Percentiles rank a stretch among this genome's conserved stretches.
These are phyloP conservation scores for Fragum whitleyi DNA, from an alignment of 2,888 invertebrate species.

Conservation along the genomic window DNA sequence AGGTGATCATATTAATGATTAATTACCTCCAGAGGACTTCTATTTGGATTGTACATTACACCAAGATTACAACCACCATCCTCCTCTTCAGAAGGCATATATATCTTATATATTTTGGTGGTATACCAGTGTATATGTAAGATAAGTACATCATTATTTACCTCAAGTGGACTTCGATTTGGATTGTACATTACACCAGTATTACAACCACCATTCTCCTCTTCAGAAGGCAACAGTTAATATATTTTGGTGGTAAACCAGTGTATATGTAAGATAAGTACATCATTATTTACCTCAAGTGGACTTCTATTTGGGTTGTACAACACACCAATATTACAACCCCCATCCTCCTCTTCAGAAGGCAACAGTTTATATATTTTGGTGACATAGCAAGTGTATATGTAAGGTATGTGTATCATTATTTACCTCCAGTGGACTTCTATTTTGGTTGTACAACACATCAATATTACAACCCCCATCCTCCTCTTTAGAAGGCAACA, in stretches of 20 bases:
- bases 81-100: constrained; percentile 57
- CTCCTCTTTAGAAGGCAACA: constrained; percentile 63
- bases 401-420: too few relatives aligned
- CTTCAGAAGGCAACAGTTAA: constrained; percentile 70
- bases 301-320: constrained; percentile 73
- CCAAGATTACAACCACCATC: constrained; percentile 66
- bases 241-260: constrained; percentile 78
- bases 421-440: constrained; percentile 72
- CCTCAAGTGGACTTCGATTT: constrained; percentile 69
- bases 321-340: constrained; percentile 66
- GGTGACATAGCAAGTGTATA: constrained; percentile 74
- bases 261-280: constrained; percentile 54
- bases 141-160: constrained; percentile 17
- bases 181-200: constrained; percentile 73
- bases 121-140: constrained; percentile 1
- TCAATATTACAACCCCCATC: constrained; percentile 66
- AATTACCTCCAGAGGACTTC: constrained; percentile 68
- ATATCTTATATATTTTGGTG: constrained; percentile 78
- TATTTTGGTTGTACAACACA: constrained; percentile 71
- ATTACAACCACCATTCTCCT: constrained; percentile 58
- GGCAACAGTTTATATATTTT: constrained; percentile 77
- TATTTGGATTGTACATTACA: constrained; percentile 71
- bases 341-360: constrained; percentile 62
- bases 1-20: too few relatives aligned
- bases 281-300: constrained; percentile 56